Percentiles rank a stretch among this genome's conserved stretches.
Conservation (phyloP, 2,113 vertebrate genomes). For the Heloderma charlesbogerti region DNA sequence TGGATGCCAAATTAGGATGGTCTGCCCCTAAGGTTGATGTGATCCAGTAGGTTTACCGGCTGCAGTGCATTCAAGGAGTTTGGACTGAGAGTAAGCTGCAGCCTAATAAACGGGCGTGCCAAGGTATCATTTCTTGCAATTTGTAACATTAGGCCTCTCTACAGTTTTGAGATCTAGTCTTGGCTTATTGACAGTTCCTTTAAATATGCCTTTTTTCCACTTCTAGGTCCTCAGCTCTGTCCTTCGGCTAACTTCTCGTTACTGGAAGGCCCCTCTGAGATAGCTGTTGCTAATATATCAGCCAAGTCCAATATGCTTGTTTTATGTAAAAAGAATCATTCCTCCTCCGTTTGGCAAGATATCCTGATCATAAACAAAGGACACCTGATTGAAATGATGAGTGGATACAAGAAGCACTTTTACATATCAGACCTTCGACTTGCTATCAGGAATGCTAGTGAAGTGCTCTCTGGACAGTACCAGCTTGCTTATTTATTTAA, state of each 20-base stretch:
- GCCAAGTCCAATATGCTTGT: not conserved
- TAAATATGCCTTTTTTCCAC: not conserved
- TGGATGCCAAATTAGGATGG: no score
- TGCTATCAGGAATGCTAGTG: not conserved
- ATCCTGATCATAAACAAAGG: not conserved
- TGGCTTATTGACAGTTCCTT: not conserved
- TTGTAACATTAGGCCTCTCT: not conserved
- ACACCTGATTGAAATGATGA: no score
- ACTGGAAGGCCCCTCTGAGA: not conserved
- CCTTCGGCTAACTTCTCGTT: not conserved
- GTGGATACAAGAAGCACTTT: not conserved
- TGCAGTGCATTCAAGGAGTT: no score
- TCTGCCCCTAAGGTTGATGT: no score
- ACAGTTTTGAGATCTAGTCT: not conserved
- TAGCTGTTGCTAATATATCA: not conserved
- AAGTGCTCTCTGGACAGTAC: not conserved
- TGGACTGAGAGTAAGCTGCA: no score
- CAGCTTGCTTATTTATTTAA: not conserved
- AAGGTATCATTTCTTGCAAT: not conserved
- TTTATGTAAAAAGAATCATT: not conserved
- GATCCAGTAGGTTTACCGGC: no score
- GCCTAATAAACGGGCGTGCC: not conserved
- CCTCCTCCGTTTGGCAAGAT: not conserved
- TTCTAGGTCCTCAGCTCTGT: not conserved
- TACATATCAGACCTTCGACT: not conserved